Conservation (phyloP, 2,113 vertebrate genomes). For the Sceloporus tristichus region DNA sequence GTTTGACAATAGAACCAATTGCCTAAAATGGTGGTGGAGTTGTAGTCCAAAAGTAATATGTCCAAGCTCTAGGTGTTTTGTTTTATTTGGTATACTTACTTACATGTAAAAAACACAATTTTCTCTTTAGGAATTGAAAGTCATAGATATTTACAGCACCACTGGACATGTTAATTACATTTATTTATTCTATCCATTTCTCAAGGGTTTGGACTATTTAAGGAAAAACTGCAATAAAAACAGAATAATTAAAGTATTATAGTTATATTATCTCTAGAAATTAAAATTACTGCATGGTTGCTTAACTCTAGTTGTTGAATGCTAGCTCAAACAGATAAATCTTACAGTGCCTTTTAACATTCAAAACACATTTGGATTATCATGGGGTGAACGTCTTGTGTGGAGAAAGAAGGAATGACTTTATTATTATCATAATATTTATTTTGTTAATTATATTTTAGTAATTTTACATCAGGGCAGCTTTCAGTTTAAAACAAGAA, state of each 20-base stretch:
- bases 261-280: slow-evolving; percentile 1
- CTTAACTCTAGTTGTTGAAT: neutral
- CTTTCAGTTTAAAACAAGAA: neutral
- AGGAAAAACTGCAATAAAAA: neutral
- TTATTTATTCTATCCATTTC: neutral
- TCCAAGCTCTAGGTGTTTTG: neutral
- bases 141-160: neutral
- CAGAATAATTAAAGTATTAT: neutral
- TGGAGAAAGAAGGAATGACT: neutral
- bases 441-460: neutral
- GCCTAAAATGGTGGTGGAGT: too few relatives aligned
- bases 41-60: neutral
- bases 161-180: neutral
- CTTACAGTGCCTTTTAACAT: neutral
- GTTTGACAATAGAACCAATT: too few relatives aligned
- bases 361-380: neutral
- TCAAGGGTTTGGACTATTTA: neutral
- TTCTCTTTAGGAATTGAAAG: neutral
- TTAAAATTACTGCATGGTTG: neutral
- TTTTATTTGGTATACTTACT: neutral
- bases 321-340: neutral
- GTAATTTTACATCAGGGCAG: neutral
- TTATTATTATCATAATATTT: neutral
- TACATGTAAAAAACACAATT: neutral
- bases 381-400: neutral